Evolutionary conservation across 2,113 vertebrate species (phyloP).

Genomic region (Calyptommatus sinebrachiatus): DNA sequence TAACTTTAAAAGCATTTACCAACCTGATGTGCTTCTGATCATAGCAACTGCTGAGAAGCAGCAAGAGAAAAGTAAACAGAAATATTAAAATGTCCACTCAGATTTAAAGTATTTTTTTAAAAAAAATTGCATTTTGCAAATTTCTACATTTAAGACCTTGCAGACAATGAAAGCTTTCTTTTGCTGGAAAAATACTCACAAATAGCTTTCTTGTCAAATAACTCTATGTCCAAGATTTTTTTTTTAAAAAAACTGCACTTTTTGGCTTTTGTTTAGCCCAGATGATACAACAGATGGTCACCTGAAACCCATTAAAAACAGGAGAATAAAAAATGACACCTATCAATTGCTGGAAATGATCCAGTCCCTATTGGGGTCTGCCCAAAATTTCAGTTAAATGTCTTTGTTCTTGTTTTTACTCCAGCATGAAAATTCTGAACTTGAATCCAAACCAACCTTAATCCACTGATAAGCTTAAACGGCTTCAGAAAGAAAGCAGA

Average conservation of each 20-base stretch:
- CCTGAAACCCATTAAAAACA: constrained; percentile 4
- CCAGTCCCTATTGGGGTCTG: neutral
- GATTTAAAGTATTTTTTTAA: no score
- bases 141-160: neutral
- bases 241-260: neutral
- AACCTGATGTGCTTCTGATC: no score
- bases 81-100: neutral
- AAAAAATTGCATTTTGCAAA: neutral
- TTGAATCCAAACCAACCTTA: rapidly evolving
- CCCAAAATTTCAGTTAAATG: neutral
- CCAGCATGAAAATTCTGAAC: neutral
- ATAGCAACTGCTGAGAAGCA: no score
- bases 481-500: constrained; percentile 6
- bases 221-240: neutral
- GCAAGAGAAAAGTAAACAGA: neutral
- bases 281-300: neutral
- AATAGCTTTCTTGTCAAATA: constrained; percentile 19
- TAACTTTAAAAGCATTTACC: no score
- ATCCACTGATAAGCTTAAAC: neutral
- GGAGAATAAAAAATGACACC: neutral
- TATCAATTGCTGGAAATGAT: constrained; percentile 18
- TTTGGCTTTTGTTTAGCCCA: neutral
- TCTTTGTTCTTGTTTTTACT: neutral
- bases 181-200: neutral
- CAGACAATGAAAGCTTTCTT: neutral